Evolutionary conservation across 92 coral and sea anemone genomes (phyloP).

Genomic region (Heteractis magnifica): DNA sequence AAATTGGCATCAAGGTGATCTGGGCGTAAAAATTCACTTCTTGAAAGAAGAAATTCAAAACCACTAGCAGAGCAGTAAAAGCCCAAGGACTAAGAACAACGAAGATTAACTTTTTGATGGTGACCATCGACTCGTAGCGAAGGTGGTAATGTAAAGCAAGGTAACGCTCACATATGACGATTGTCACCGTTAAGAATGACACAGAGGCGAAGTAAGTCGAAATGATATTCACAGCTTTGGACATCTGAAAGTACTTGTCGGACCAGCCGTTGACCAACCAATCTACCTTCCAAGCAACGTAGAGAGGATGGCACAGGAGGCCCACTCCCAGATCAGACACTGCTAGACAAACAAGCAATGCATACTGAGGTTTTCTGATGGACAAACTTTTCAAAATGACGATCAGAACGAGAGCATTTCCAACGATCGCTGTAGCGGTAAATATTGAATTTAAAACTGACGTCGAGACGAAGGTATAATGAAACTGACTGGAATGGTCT

Average conservation of each 20-base stretch:
- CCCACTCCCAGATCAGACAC: constrained; percentile 20
- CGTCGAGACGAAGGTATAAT: background rate
- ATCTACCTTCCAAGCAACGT: constrained; percentile 24
- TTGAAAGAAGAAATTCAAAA: background rate
- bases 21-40: background rate
- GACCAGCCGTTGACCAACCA: constrained; percentile 11
- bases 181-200: constrained; percentile 19
- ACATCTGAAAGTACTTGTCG: background rate
- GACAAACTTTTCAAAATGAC: constrained; percentile 13
- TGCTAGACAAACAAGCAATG: constrained; percentile 16
- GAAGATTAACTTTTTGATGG: background rate
- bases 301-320: constrained; percentile 14
- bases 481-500: constrained; percentile 4
- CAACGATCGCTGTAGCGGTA: background rate
- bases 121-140: constrained; percentile 11
- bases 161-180: constrained; percentile 17
- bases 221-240: background rate
- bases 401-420: background rate
- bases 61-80: background rate
- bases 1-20: background rate
- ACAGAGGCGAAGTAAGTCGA: constrained; percentile 17
- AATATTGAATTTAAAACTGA: constrained; percentile 3
- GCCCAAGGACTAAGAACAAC: constrained; percentile 7
- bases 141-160: constrained; percentile 24
- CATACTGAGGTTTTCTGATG: background rate